Percentiles rank a stretch among this genome's conserved stretches.
These are phyloP conservation scores for Thereva unica DNA, from an alignment of 2,888 invertebrate species.

Conservation along the genomic window DNA sequence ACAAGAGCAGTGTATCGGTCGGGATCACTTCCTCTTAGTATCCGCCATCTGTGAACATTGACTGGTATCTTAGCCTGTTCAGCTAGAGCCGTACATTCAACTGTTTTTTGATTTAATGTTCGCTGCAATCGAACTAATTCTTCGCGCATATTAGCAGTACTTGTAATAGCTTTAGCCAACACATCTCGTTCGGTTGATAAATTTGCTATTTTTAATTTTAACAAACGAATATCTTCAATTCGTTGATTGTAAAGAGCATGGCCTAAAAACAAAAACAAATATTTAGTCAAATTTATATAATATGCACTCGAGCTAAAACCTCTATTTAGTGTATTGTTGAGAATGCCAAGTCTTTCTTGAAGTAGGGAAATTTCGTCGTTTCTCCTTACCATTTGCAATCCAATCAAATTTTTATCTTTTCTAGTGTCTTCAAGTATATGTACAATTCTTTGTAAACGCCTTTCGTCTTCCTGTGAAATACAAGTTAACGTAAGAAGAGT, in stretches of 20 bases:
- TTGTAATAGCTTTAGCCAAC: slow-evolving; percentile 71
- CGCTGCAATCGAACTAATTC: slow-evolving; percentile 74
- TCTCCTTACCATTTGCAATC: slow-evolving; percentile 79
- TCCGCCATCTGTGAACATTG: slow-evolving; percentile 91
- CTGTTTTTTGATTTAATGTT: slow-evolving; percentile 76
- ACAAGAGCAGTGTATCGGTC: slow-evolving; percentile 76
- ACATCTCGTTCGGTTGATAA: slow-evolving; percentile 73
- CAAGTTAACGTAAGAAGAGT: slow-evolving; percentile 53
- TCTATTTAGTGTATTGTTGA: slow-evolving; percentile 77
- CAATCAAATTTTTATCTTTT: slow-evolving; percentile 80
- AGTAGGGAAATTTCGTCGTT: slow-evolving; percentile 80
- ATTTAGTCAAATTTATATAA: not conserved
- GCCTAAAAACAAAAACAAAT: slow-evolving; percentile 53
- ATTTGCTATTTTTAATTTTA: slow-evolving; percentile 80
- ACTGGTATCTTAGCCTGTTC: slow-evolving; percentile 88
- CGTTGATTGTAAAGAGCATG: slow-evolving; percentile 77
- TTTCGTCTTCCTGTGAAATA: slow-evolving; percentile 65
- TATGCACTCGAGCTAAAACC: slow-evolving; percentile 56
- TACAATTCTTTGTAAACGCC: slow-evolving; percentile 68
- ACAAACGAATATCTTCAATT: slow-evolving; percentile 79
- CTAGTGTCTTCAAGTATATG: slow-evolving; percentile 74
- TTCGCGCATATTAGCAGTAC: slow-evolving; percentile 78
- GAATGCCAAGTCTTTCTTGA: slow-evolving; percentile 77
- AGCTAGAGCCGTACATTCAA: slow-evolving; percentile 81
- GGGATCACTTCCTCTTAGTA: slow-evolving; percentile 87